phyloP scores from a whole-genome alignment of 2,888 invertebrate genomes.

The Plebejus melissa region DNA sequence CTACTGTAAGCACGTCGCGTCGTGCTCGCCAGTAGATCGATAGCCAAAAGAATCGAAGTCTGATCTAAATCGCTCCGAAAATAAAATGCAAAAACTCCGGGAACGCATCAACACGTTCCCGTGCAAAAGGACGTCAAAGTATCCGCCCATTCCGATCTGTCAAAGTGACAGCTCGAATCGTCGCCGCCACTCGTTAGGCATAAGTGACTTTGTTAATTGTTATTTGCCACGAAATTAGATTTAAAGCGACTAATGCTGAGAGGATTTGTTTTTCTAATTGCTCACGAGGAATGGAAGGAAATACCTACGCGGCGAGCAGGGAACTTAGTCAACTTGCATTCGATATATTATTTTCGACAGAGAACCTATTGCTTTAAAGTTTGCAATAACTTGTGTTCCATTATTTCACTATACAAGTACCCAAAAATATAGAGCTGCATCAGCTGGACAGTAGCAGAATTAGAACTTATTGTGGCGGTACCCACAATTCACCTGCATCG shows the following conservation, averaged over 20 bases:
- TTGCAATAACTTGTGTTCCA: too few species aligned
- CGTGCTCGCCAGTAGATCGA: background rate
- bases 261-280: conserved; percentile 42
- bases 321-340: background rate
- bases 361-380: background rate
- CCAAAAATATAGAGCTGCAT: too few species aligned
- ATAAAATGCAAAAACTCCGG: conserved; percentile 33
- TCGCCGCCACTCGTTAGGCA: conserved; percentile 53
- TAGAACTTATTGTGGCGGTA: too few species aligned
- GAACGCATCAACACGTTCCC: conserved; percentile 44
- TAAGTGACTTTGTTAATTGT: conserved; percentile 70
- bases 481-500: too few species aligned
- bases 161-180: conserved; percentile 51
- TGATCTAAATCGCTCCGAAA: conserved; percentile 30
- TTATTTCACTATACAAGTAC: too few species aligned
- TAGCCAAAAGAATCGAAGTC: background rate
- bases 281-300: background rate
- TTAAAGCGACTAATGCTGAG: conserved; percentile 47
- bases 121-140: conserved; percentile 53
- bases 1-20: background rate
- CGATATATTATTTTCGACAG: background rate
- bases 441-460: too few species aligned
- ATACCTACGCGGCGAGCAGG: background rate
- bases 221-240: conserved; percentile 58
- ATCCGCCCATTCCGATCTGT: conserved; percentile 56